Conservation (phyloP, 2,113 vertebrate species). For the Lathamus discolor region DNA sequence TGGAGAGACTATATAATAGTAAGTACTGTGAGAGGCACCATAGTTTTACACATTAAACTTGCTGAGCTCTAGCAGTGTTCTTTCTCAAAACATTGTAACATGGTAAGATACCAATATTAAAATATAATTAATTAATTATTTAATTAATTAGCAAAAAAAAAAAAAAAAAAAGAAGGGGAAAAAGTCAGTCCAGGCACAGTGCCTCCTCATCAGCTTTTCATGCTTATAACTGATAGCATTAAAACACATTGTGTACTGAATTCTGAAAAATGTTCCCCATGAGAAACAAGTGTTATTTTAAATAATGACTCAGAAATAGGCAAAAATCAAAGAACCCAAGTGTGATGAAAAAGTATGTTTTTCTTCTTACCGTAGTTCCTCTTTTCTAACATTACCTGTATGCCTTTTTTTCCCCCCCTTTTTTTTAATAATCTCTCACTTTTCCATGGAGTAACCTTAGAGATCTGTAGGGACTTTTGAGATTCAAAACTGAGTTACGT, state of each 20-base stretch:
- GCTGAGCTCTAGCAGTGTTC: neutral
- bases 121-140: neutral
- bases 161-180: rapidly evolving
- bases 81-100: neutral
- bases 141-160: neutral
- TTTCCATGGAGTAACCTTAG: neutral
- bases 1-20: neutral
- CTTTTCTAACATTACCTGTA: neutral
- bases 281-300: neutral
- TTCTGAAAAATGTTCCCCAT: neutral
- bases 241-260: neutral
- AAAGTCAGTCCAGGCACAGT: neutral
- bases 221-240: neutral
- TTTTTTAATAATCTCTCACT: neutral
- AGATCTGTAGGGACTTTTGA: neutral
- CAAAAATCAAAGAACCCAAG: neutral
- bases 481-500: neutral
- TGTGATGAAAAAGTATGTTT: neutral
- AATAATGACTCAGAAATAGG: neutral
- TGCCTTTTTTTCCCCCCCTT: neutral
- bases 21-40: neutral
- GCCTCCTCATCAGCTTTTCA: neutral
- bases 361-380: neutral
- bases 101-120: neutral
- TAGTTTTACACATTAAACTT: neutral